Evolutionary conservation across 1,140 invertebrate species (phyloP), one percentile per base, ranked within the genome.

Genomic region (Diploscapter pachys): DNA sequence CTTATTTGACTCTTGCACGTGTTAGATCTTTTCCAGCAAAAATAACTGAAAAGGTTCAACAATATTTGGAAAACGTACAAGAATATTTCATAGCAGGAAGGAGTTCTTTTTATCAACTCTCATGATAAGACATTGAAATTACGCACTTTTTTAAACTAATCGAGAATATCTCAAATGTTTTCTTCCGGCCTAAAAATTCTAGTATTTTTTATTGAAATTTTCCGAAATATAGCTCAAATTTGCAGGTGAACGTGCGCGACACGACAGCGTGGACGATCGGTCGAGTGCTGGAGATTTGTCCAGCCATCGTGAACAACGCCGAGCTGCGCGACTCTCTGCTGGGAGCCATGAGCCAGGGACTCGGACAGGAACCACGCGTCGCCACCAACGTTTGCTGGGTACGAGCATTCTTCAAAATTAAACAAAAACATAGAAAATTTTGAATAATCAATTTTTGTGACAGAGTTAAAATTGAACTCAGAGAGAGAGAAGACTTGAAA

Each of bases 351-450:
- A 91, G 96, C 0, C 91, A 91, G 81, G 93, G 93, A 8, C 86
- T 99, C 8, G 83, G 83, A 76, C 92, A 93, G 48, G 95, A 98
- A 86, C 94, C 97, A 0, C 89, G 96, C 53, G 96, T 99, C 0
- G 95, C 97, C 11, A 91, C 94, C 2, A 99, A 99, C 88, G 94
- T 98, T n/a, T 99, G 96, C 84, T 99, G 96, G 96, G 88, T 89
- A 85, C 57, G 64, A 49, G 56, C 3, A 63, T 59, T 71, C 63
- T 71, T 57, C 5, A 4, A 64, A 65, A 50, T 63, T 64, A 48
- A 0, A 52, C 73, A 59, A 57, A 31, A 31, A 31, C 31, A 31
- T 31, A 31, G 31, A 31, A 31, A 31, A 31, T 31, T 59, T 71
- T 75, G 13, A 62, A 54, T 61, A 48, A 31, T 31, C 31, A 31